A percentile compares a stretch with the other conserved stretches of the same genome.
phyloP scores from a whole-genome alignment of 2,113 vertebrate genomes.

The rabbit (Oryctolagus cuniculus) region mOryCun1.1 NC_091453.1:116429001-116429500 shows the following conservation, averaged over 20 bases:
- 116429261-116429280: neutral
- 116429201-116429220: neutral
- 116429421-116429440: neutral
- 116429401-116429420: neutral
- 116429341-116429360: neutral
- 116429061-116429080: neutral
- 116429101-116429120: neutral
- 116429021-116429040: neutral
- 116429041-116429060: neutral
- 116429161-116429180: conserved; percentile 10
- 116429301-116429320: neutral
- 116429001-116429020: neutral
- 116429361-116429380: neutral
- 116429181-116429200: neutral
- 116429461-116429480: neutral
- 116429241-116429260: neutral
- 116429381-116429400: neutral
- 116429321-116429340: neutral
- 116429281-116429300: neutral
- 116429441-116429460: neutral
- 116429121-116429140: neutral
- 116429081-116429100: neutral
- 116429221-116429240: neutral
- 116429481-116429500: neutral
- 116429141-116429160: neutral